Evolutionary conservation across 2,113 vertebrate genomes (phyloP).

Genomic region (Donacobius atricapilla): DNA sequence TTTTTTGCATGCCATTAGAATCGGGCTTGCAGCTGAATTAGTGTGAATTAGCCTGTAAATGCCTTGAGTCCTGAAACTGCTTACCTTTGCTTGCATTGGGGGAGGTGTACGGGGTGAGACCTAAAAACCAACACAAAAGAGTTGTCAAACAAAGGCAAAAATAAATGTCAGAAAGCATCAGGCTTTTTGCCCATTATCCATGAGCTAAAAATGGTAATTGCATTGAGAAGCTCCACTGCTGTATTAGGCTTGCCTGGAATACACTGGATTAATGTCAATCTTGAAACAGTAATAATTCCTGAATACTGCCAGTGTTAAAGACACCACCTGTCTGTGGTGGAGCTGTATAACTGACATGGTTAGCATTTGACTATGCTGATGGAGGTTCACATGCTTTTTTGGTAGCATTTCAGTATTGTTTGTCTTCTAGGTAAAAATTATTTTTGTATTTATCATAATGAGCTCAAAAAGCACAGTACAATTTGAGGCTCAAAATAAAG

Average conservation of each 20-base stretch:
- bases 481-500: neutral
- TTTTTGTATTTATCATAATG: neutral
- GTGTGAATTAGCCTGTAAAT: neutral
- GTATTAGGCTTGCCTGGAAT: neutral
- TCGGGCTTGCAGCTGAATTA: neutral
- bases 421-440: neutral
- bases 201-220: neutral
- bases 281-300: neutral
- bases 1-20: neutral
- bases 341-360: neutral
- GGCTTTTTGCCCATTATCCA: neutral
- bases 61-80: neutral
- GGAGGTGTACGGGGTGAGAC: conserved; percentile 83
- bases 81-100: conserved; percentile 81
- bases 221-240: neutral
- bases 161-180: neutral
- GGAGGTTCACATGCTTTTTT: neutral
- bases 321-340: neutral
- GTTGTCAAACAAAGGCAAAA: neutral
- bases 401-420: neutral
- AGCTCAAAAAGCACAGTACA: neutral
- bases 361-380: neutral
- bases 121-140: conserved; percentile 54
- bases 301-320: neutral
- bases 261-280: neutral